Conservation (phyloP, 92 coral and sea anemone genomes). For the Blastomussa wellsi region DNA sequence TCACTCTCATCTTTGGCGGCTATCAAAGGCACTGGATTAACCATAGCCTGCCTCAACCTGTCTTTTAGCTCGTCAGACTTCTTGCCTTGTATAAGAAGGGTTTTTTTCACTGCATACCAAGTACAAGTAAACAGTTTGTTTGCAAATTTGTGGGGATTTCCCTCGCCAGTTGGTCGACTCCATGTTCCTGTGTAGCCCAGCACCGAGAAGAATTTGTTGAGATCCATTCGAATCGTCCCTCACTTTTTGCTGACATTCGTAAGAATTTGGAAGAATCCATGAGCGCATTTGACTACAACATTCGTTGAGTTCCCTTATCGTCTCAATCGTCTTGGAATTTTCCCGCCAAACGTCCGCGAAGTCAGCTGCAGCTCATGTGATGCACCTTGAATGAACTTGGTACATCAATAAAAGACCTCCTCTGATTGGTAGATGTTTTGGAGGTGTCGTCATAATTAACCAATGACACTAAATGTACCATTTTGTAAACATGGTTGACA, state of each 20-base stretch:
- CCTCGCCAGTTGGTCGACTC: constrained; percentile 23
- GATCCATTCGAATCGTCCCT: constrained; percentile 9
- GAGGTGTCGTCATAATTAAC: not conserved
- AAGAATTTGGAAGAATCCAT: not conserved
- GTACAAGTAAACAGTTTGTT: constrained; percentile 24
- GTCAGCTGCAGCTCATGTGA: constrained; percentile 23
- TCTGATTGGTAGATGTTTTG: not conserved
- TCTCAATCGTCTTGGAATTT: not conserved
- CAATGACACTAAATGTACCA: not conserved
- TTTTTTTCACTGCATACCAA: constrained; percentile 34
- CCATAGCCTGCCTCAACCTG: not conserved
- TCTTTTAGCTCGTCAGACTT: not conserved
- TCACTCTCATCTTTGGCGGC: constrained; percentile 1
- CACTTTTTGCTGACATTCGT: not conserved
- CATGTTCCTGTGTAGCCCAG: constrained; percentile 21
- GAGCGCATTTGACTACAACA: not conserved
- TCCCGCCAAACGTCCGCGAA: not conserved
- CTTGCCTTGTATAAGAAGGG: constrained; percentile 32
- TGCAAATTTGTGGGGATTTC: constrained; percentile 30
- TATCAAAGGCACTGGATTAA: constrained; percentile 5
- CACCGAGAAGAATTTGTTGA: not conserved
- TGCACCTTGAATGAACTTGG: not conserved
- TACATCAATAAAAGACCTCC: not conserved
- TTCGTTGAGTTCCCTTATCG: not conserved
- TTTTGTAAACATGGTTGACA: constrained; percentile 25